Evolutionary conservation across 2,113 vertebrate genomes (phyloP).

Genomic region (Halcyon malimbica): DNA sequence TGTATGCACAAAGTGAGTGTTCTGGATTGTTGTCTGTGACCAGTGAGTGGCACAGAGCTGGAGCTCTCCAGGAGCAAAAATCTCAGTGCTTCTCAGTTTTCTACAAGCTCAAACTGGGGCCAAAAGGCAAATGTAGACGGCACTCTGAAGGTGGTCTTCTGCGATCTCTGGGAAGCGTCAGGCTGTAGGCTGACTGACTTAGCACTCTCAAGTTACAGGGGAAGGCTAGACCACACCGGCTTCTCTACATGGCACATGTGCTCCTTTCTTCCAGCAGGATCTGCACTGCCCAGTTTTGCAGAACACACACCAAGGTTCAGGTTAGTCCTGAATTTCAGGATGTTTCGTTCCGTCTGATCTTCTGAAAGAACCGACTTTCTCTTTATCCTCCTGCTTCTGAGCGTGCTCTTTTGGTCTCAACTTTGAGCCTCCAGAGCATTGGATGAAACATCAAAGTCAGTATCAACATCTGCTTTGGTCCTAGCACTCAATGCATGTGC

Average conservation of each 20-base stretch:
- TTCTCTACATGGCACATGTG: background rate
- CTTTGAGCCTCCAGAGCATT: conserved; percentile 13
- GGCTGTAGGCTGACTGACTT: background rate
- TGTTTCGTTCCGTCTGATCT: conserved; percentile 1
- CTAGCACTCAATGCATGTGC: background rate
- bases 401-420: conserved; percentile 28
- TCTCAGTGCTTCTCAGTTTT: background rate
- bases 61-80: background rate
- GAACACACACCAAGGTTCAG: conserved; percentile 18
- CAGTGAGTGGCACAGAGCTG: fast-evolving
- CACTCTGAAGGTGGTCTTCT: background rate
- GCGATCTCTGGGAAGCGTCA: background rate
- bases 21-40: background rate
- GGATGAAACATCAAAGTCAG: conserved; percentile 63
- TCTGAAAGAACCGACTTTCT: background rate
- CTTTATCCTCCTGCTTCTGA: conserved; percentile 44
- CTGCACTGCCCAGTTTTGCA: background rate
- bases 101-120: background rate
- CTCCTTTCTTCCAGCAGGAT: background rate
- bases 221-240: background rate
- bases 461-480: conserved; percentile 35
- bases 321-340: conserved; percentile 59
- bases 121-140: background rate
- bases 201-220: background rate
- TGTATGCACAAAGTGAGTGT: fast-evolving